A percentile compares a stretch with the other conserved stretches of the same genome.
These are phyloP conservation scores for Netelia inedita DNA, from an alignment of 2,888 invertebrate species.

Conservation along the genomic window DNA sequence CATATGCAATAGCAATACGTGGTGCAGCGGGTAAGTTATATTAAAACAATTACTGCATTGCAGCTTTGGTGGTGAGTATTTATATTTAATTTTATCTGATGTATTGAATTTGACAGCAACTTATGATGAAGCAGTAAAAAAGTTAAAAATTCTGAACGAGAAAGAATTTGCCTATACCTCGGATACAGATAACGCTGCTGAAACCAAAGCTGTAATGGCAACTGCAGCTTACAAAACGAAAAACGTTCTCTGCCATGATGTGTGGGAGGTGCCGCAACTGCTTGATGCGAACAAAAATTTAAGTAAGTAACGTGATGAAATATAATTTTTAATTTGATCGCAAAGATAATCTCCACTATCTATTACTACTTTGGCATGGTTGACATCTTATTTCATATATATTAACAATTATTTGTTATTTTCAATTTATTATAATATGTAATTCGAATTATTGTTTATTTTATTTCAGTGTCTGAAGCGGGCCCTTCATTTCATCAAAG, in stretches of 20 bases:
- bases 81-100: background rate
- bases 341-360: too few relatives aligned
- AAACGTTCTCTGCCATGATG: background rate
- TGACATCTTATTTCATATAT: too few relatives aligned
- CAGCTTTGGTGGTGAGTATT: background rate
- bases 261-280: constrained; percentile 18
- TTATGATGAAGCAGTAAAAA: constrained; percentile 16
- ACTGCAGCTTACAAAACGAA: background rate
- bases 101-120: constrained; percentile 1
- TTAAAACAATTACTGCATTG: background rate
- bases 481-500: too few relatives aligned
- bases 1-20: too few relatives aligned
- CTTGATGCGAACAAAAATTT: background rate
- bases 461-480: too few relatives aligned
- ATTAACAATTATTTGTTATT: too few relatives aligned
- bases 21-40: constrained; percentile 54
- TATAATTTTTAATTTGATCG: too few relatives aligned
- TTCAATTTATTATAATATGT: too few relatives aligned
- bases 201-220: background rate
- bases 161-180: constrained; percentile 21
- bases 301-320: too few relatives aligned
- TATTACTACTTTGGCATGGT: too few relatives aligned
- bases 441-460: too few relatives aligned
- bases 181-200: constrained; percentile 9
- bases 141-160: constrained; percentile 4